phyloP scores from a whole-genome alignment of 1,140 invertebrate genomes.

The Drosophila gunungcola region DNA sequence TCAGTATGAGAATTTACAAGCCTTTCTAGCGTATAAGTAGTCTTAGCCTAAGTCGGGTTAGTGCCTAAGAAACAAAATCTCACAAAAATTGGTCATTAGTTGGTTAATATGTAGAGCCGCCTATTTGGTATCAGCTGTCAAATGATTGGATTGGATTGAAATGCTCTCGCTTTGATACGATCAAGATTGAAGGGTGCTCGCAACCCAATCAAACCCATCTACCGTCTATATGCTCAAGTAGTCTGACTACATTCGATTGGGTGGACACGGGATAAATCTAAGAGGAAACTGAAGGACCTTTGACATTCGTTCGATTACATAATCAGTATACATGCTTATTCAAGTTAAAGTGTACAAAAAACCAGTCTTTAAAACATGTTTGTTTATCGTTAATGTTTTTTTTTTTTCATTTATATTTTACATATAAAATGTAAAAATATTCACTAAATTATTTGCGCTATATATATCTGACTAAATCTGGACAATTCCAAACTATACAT shows the following conservation, averaged over 20 bases:
- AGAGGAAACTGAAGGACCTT: conserved; percentile 42
- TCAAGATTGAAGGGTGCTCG: conserved; percentile 16
- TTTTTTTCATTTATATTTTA: conserved; percentile 47
- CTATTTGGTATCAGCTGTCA: conserved; percentile 14
- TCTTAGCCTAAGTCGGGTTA: conserved; percentile 51
- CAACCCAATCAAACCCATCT: background rate
- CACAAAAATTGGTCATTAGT: conserved; percentile 78
- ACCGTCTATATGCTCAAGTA: conserved; percentile 19
- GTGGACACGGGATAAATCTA: conserved; percentile 18
- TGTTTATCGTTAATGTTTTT: conserved; percentile 37
- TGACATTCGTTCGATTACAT: conserved; percentile 59
- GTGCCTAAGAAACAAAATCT: conserved; percentile 67
- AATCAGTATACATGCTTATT: conserved; percentile 75
- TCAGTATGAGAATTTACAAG: conserved; percentile 78
- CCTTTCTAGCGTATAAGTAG: conserved; percentile 48
- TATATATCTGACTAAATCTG: conserved; percentile 6
- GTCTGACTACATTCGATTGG: conserved; percentile 39
- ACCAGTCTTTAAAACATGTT: conserved; percentile 81
- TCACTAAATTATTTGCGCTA: conserved; percentile 28
- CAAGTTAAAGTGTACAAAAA: conserved; percentile 82
- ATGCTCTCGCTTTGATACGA: conserved; percentile 32
- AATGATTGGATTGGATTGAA: conserved; percentile 48
- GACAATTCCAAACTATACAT: background rate
- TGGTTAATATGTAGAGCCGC: conserved; percentile 45
- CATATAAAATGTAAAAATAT: conserved; percentile 53